Conservation (phyloP, 2,888 invertebrate genomes). For the Pristionchus japonicus region DNA sequence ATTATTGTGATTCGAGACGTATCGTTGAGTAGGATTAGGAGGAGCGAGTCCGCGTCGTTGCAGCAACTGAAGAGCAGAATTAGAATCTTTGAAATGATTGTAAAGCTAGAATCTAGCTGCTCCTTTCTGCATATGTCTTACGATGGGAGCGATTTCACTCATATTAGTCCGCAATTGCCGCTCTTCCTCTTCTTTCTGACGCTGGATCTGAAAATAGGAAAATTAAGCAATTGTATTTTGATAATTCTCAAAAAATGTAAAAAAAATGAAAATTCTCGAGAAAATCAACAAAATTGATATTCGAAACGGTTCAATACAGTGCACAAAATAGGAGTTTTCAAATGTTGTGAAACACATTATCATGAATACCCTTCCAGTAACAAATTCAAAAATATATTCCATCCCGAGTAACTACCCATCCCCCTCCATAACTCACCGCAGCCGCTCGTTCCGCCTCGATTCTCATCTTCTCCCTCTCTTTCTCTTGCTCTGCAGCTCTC, state of each 20-base stretch:
- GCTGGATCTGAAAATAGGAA: background rate
- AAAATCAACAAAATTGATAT: too few relatives aligned
- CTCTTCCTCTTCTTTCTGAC: background rate
- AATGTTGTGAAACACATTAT: too few relatives aligned
- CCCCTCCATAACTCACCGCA: background rate
- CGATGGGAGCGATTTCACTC: background rate
- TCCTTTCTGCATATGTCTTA: constrained; percentile 4
- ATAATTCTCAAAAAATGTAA: too few relatives aligned
- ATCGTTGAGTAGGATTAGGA: too few relatives aligned
- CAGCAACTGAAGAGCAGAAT: background rate
- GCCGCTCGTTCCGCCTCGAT: background rate
- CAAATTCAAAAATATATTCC: too few relatives aligned
- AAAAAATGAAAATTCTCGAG: too few relatives aligned
- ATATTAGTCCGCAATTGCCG: background rate
- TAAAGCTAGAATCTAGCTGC: background rate
- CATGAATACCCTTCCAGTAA: too few relatives aligned
- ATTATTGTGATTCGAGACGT: background rate
- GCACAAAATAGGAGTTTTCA: too few relatives aligned
- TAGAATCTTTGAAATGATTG: background rate
- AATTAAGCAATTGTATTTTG: too few relatives aligned
- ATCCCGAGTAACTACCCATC: too few relatives aligned
- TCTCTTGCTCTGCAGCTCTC: background rate
- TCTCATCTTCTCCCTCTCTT: background rate
- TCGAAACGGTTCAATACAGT: too few relatives aligned
- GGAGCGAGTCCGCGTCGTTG: background rate